These are phyloP conservation scores for Eumacrocentrus americanus DNA, from an alignment of 2,888 invertebrate species.

Conservation along the genomic window DNA sequence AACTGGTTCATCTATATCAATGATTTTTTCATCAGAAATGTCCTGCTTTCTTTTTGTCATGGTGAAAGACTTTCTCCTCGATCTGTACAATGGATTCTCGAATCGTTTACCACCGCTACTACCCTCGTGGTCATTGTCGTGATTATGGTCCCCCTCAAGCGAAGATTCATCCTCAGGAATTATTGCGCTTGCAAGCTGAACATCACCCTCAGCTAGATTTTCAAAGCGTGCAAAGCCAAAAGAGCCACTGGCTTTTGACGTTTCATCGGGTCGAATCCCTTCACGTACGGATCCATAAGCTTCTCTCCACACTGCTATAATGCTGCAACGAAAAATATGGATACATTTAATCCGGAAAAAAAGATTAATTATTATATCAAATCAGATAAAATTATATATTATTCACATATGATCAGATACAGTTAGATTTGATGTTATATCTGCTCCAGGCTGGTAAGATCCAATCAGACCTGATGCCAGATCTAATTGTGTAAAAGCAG, in stretches of 20 bases:
- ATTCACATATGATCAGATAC: neutral
- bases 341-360: neutral
- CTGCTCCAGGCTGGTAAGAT: no score
- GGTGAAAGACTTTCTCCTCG: constrained; percentile 39
- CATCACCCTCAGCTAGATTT: constrained; percentile 53
- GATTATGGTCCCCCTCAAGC: neutral
- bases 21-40: constrained; percentile 33
- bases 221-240: constrained; percentile 58
- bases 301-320: constrained; percentile 41
- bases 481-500: no score
- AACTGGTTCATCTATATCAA: constrained; percentile 42
- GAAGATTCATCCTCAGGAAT: neutral
- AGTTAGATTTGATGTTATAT: no score
- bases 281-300: constrained; percentile 41
- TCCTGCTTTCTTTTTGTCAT: constrained; percentile 15
- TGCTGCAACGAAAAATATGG: constrained; percentile 39
- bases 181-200: constrained; percentile 41
- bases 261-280: constrained; percentile 27
- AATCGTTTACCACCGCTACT: constrained; percentile 40
- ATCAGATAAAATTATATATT: neutral
- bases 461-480: no score
- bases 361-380: neutral
- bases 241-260: constrained; percentile 34
- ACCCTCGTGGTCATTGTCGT: constrained; percentile 11
- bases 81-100: constrained; percentile 55